phyloP scores from a whole-genome alignment of 2,888 invertebrate genomes.

The Lymantria monacha region DNA sequence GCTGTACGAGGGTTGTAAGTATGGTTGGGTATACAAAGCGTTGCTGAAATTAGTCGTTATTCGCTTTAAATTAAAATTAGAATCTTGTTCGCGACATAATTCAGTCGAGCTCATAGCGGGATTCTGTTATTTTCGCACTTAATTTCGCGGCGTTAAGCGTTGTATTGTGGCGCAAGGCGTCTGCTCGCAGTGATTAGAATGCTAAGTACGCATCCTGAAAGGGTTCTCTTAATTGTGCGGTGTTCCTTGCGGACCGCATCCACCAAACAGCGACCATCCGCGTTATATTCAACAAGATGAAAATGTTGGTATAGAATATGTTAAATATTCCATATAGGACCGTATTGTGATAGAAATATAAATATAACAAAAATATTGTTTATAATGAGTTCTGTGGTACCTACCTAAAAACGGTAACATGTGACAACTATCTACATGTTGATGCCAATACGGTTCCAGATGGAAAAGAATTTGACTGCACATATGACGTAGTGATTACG shows the following conservation, averaged over 20 bases:
- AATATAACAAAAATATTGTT: too few species aligned
- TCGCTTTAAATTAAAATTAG: slow-evolving; percentile 46
- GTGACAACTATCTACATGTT: too few species aligned
- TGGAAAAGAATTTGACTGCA: too few species aligned
- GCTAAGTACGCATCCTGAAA: slow-evolving; percentile 65
- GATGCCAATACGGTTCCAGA: too few species aligned
- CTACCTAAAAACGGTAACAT: too few species aligned
- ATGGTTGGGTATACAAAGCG: slow-evolving; percentile 49
- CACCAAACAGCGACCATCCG: slow-evolving; percentile 39
- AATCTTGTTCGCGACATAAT: slow-evolving; percentile 58
- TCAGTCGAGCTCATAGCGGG: slow-evolving; percentile 42
- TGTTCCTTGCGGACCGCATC: slow-evolving; percentile 55
- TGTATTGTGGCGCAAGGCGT: slow-evolving; percentile 65
- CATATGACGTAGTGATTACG: too few species aligned
- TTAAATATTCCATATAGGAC: too few species aligned
- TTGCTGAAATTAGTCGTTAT: slow-evolving; percentile 53
- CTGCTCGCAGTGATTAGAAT: slow-evolving; percentile 72
- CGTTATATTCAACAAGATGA: slow-evolving; percentile 21
- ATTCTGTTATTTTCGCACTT: slow-evolving; percentile 71
- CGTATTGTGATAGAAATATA: too few species aligned
- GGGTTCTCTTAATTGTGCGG: slow-evolving; percentile 73
- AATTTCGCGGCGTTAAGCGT: slow-evolving; percentile 69
- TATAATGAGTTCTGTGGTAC: too few species aligned
- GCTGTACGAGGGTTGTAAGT: slow-evolving; percentile 67
- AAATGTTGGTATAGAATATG: background rate